Percentiles rank a stretch among this genome's conserved stretches.
Evolutionary conservation across 2,113 vertebrate species (phyloP).

Genomic region (Macrotis lagotis): DNA sequence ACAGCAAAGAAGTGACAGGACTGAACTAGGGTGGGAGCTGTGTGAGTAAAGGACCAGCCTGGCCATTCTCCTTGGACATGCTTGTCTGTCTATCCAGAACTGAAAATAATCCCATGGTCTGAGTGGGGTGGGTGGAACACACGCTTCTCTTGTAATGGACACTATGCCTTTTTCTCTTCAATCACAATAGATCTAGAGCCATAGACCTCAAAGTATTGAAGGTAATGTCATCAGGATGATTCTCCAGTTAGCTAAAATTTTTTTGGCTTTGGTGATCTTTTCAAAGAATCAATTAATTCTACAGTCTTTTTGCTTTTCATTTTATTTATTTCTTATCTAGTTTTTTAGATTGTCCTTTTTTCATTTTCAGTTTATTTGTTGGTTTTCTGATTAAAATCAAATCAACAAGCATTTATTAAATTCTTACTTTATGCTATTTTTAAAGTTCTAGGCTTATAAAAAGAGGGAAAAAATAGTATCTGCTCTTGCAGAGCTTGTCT

Average conservation of each 20-base stretch:
- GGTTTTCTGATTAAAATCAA: neutral
- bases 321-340: neutral
- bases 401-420: neutral
- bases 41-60: neutral
- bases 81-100: neutral
- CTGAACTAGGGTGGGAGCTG: neutral
- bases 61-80: too few species aligned
- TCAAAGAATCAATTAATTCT: conserved; percentile 69
- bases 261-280: neutral
- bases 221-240: neutral
- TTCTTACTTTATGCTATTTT: neutral
- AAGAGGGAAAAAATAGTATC: neutral
- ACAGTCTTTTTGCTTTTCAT: neutral
- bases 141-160: neutral
- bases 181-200: neutral
- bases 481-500: neutral
- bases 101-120: neutral
- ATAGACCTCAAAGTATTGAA: neutral
- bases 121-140: neutral
- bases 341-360: neutral
- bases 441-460: neutral
- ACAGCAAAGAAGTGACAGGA: neutral
- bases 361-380: neutral
- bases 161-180: neutral
- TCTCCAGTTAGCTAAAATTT: neutral